Evolutionary conservation across 2,888 invertebrate species (phyloP).

Genomic region (Trypoxylon attenuatum): DNA sequence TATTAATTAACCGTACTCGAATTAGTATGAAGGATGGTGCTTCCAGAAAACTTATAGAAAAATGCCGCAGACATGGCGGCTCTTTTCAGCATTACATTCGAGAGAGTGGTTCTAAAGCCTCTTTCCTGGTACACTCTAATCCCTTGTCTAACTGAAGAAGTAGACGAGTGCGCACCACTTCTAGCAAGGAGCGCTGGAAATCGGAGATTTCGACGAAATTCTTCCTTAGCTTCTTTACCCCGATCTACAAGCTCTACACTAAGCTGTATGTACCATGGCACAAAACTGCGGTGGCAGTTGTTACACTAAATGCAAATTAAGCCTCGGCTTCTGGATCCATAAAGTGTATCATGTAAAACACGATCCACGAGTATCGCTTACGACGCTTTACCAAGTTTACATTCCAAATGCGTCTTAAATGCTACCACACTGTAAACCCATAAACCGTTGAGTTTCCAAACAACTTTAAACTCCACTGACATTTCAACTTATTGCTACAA

Average conservation of each 20-base stretch:
- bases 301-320: no score
- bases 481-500: not conserved
- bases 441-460: not conserved
- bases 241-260: no score
- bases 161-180: conserved; percentile 33
- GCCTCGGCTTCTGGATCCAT: no score
- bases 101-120: conserved; percentile 11
- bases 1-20: no score
- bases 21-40: no score
- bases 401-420: not conserved
- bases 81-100: no score
- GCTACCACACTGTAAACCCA: not conserved
- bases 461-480: no score
- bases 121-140: conserved; percentile 12
- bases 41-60: no score
- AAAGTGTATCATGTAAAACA: not conserved
- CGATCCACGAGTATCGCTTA: not conserved
- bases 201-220: conserved; percentile 12
- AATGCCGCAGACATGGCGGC: no score
- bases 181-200: conserved; percentile 4
- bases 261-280: no score
- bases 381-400: not conserved
- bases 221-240: no score
- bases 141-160: conserved; percentile 39
- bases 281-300: no score